Percentiles rank a stretch among this genome's conserved stretches.
These are phyloP conservation scores for Muntiacus muntjak DNA, from an alignment of 2,113 vertebrate genomes.

Conservation along the genomic window DNA sequence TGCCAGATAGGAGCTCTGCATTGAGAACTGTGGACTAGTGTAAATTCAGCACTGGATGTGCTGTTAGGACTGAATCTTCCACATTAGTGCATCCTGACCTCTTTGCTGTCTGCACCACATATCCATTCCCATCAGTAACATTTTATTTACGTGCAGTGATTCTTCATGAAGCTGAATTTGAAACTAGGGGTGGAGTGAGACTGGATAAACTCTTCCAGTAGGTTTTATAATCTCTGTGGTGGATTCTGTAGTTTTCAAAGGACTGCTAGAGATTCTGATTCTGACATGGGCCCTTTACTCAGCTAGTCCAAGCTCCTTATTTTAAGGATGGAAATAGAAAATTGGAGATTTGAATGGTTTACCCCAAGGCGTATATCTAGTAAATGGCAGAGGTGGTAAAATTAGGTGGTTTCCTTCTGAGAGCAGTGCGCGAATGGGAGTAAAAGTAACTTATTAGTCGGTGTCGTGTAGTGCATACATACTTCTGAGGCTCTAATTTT, in stretches of 20 bases:
- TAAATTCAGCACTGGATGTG: no score
- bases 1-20: not conserved
- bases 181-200: not conserved
- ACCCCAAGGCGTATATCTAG: not conserved
- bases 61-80: not conserved
- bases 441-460: not conserved
- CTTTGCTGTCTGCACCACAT: not conserved
- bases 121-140: fast-evolving
- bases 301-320: not conserved
- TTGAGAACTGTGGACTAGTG: not conserved
- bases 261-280: not conserved
- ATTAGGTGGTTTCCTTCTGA: not conserved
- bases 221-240: not conserved
- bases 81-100: fast-evolving
- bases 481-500: not conserved
- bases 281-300: not conserved
- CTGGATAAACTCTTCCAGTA: not conserved
- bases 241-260: not conserved
- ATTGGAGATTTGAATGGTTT: not conserved
- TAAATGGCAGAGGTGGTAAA: not conserved
- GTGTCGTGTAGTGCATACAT: not conserved
- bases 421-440: not conserved
- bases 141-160: not conserved
- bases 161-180: not conserved
- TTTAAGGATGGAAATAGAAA: not conserved